Evolutionary conservation across 2,888 invertebrate species (phyloP), one percentile per base, ranked within the genome.

Genomic region (Melieria omissa): DNA sequence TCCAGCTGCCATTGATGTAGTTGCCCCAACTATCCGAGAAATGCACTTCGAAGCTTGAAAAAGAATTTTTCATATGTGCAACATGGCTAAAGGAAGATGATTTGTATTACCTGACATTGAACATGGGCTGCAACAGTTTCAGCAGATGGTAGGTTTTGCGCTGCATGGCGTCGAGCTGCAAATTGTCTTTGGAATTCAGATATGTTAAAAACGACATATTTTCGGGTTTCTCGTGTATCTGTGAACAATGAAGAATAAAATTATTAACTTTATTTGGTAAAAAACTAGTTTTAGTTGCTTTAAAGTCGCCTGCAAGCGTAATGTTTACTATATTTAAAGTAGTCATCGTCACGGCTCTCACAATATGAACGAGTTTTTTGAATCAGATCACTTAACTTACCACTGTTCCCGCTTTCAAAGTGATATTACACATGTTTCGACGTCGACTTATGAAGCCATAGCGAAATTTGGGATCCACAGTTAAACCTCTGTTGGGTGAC

Each of bases 101-200:
- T 29, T 29, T 29, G 29, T 29, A 65, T 67, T 77, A 80, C 85
- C 80, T 85, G 42, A 83, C 63, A 67, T 84, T 86, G 49, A 78
- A 82, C 72, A 84, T 72, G 5, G 73, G 65, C 65, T 77, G 74
- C 49, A 84, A 68, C 6, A 80, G 73, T 57, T 76, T 74, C 14
- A 85, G 67, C 7, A 85, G 66, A 12, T 84, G 81, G 74, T 78
- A 85, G 1, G 80, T 80, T 65, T 84, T 84, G 2, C 86, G 80
- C 71, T 84, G 85, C 85, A 86, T 85, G 0, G 81, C 75, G 75
- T 85, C 85, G 14, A 80, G 70, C 41, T 84, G 81, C 57, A 78
- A 74, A n/a, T 78, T 65, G 4, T 79, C 58, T 9, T 69, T 62
- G 9, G 78, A 71, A 61, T 84, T 70, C 49, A 84, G 70, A 70